Base-by-base conservation (phyloP, 2,888 invertebrate species). In the Drosophila acutilabella region DNA sequence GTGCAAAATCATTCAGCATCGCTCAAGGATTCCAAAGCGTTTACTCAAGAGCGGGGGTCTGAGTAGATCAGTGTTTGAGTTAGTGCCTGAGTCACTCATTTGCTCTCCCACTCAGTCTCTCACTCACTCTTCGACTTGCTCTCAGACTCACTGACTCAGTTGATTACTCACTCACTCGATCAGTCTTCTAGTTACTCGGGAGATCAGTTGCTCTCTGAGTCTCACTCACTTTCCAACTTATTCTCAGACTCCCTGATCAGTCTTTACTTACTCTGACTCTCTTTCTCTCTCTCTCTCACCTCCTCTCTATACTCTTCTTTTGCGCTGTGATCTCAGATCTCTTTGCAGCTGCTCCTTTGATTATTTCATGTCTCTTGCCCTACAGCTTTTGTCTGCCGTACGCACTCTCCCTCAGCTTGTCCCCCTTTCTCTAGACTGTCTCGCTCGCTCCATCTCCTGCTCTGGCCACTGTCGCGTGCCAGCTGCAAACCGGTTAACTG, bases 401-500 rank as follows among this genome's bases (percentile, higher is more conserved):
- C 42, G 7, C 44, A 2, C 23, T 54, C 26, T 51, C 51, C 41
- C 23, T 36, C 33, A n/a, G n/a, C n/a, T n/a, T n/a, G n/a, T 13
- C 51, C 23, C 8, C 33, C 16, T n/a, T 57, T 57, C 48, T 50
- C 36, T 33, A 1, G 2, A n/a, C 30, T 33, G 30, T 33, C 42
- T 44, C 42, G 18, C n/a, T 33, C 14, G 20, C 38, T 26, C 14
- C 26, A 18, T 16, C 38, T 38, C 16, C 23, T 8, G 47, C 23
- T n/a, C 26, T 48, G 30, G 16, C 1, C 11, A 53, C 71, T 81
- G 90, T 85, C 90, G 91, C 90, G 90, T 90, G 91, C 90, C 89
- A 83, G 69, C 69, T 82, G 59, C 89, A 83, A 71, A 89, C 79
- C 62, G 71, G 64, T 65, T 74, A 65, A 14, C 54, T 62, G 13